phyloP scores from a whole-genome alignment of 37 sponge, comb jelly and placozoan genomes.

The Ianthella basta region DNA sequence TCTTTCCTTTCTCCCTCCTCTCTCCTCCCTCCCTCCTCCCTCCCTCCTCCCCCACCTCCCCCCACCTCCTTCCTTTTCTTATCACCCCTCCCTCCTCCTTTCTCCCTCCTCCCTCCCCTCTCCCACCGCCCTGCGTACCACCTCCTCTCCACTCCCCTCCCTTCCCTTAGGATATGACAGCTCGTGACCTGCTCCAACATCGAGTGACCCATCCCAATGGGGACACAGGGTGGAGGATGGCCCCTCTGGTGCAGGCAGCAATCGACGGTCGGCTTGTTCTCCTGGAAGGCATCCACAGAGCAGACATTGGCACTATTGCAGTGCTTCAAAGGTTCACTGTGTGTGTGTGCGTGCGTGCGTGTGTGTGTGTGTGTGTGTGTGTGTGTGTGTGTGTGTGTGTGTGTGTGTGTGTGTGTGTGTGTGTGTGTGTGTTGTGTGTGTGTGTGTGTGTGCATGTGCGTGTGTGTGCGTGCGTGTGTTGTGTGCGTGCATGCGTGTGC shows the following conservation, averaged over 20 bases:
- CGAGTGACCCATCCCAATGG: constrained; percentile 76
- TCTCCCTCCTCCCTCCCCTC: too few relatives aligned
- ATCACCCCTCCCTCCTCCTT: too few relatives aligned
- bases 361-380: constrained; percentile 32
- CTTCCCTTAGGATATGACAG: constrained; percentile 80
- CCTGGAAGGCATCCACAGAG: constrained; percentile 85
- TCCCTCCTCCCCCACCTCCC: too few relatives aligned
- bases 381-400: constrained; percentile 36
- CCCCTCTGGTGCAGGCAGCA: constrained; percentile 83
- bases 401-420: constrained; percentile 36
- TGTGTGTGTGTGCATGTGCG: background rate
- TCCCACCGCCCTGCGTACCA: too few relatives aligned
- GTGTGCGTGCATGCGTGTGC: background rate
- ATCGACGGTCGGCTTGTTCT: constrained; percentile 70
- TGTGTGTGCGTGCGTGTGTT: background rate
- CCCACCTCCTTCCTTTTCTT: too few relatives aligned
- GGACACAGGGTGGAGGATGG: constrained; percentile 79
- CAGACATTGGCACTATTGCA: constrained; percentile 75
- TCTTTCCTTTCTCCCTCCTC: too few relatives aligned
- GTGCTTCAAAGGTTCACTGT: constrained; percentile 64
- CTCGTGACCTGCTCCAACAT: constrained; percentile 90
- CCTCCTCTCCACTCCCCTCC: too few relatives aligned
- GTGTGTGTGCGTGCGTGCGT: background rate
- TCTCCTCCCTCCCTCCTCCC: too few relatives aligned
- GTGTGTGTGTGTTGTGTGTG: constrained; percentile 8